Conservation (phyloP, 1,140 invertebrate species). For the Drosophila mayri region DNA sequence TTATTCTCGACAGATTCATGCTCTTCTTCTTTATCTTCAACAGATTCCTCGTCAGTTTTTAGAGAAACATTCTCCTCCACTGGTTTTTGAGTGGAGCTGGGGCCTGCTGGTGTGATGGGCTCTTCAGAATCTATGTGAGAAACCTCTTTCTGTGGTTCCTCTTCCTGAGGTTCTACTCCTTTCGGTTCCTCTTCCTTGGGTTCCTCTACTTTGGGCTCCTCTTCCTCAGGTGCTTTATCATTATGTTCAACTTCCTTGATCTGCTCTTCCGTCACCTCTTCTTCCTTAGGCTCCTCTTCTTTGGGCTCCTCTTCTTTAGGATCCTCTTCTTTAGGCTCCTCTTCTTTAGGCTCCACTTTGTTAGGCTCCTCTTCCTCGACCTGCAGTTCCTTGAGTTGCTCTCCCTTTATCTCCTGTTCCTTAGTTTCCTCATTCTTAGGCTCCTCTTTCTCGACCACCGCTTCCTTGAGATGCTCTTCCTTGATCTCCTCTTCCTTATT, state of each 20-base stretch:
- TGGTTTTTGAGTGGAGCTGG: constrained; percentile 12
- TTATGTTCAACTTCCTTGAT: background rate
- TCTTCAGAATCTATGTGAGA: background rate
- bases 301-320: background rate
- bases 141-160: background rate
- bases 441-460: background rate
- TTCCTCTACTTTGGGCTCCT: background rate
- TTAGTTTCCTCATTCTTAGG: background rate
- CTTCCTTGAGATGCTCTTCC: background rate
- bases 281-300: background rate
- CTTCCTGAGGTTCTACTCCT: too few species aligned
- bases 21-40: constrained; percentile 20
- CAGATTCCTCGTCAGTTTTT: constrained; percentile 2
- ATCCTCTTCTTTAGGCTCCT: background rate
- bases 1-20: constrained; percentile 29
- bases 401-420: background rate
- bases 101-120: background rate
- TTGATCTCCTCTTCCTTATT: background rate
- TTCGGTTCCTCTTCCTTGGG: background rate
- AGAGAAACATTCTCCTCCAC: background rate
- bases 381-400: too few species aligned
- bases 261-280: constrained; percentile 7
- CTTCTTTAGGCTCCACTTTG: background rate
- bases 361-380: constrained; percentile 10
- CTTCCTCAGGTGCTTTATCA: background rate